Percentiles rank a stretch among this genome's conserved stretches.
phyloP scores from a whole-genome alignment of 2,113 vertebrate genomes.

The Redunca redunca region DNA sequence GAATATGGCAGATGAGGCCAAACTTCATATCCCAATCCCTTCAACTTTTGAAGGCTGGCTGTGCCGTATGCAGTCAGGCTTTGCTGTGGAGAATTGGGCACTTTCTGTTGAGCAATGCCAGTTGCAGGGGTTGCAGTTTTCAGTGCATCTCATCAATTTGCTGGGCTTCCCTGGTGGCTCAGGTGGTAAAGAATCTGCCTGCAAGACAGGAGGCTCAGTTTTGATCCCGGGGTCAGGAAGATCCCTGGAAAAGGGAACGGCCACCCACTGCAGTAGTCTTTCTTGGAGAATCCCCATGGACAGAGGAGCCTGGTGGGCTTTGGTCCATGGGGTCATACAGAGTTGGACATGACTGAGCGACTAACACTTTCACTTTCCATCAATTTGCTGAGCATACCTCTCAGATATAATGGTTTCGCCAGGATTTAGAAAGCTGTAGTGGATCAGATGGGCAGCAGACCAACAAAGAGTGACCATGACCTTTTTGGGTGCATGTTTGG shows the following conservation, averaged over 20 bases:
- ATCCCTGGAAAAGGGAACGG: neutral
- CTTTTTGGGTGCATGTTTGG: neutral
- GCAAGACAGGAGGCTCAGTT: neutral
- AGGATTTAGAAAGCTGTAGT: neutral
- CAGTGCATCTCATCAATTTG: neutral
- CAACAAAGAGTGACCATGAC: neutral
- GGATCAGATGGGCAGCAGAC: neutral
- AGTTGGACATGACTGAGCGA: neutral
- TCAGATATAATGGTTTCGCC: neutral
- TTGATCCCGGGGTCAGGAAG: rapidly evolving
- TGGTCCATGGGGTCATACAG: neutral
- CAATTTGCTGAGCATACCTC: neutral
- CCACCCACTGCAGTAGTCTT: neutral
- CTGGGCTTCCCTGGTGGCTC: neutral
- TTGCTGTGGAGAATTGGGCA: neutral
- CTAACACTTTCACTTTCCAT: neutral
- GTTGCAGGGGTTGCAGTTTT: neutral
- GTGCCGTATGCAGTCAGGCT: neutral
- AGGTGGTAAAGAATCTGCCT: neutral
- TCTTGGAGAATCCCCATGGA: neutral
- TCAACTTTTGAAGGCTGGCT: neutral
- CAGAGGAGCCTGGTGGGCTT: neutral
- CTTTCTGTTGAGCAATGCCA: neutral
- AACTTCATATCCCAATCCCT: neutral
- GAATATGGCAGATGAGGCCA: neutral